phyloP scores from a whole-genome alignment of 2,797 vertebrate genomes.

The Coranthus polyacanthus region DNA sequence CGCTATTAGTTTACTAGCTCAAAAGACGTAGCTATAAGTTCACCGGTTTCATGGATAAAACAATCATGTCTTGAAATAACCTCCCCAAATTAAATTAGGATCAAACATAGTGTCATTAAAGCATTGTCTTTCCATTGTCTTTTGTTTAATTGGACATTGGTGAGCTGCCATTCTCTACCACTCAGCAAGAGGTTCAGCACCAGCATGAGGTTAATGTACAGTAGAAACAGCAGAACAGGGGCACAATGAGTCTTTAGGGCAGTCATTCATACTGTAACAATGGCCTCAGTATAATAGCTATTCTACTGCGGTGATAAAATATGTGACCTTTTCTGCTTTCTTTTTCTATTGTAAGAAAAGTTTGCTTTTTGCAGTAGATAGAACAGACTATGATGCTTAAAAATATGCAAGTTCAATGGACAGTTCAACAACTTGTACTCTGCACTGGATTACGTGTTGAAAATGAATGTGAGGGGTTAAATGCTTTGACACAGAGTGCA shows the following conservation, averaged over 20 bases:
- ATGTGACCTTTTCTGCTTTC: slow-evolving; percentile 55
- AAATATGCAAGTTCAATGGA: slow-evolving; percentile 28
- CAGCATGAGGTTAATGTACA: slow-evolving; percentile 29
- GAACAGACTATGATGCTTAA: slow-evolving; percentile 16
- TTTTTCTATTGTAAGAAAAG: slow-evolving; percentile 39
- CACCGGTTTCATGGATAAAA: not conserved
- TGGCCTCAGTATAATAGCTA: slow-evolving; percentile 30
- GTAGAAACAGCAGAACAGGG: slow-evolving; percentile 34
- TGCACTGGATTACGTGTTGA: slow-evolving; percentile 42
- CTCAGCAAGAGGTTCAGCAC: not conserved
- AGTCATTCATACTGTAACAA: slow-evolving; percentile 42
- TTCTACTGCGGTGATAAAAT: slow-evolving; percentile 24
- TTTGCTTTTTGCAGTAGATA: slow-evolving; percentile 7
- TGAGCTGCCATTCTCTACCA: not conserved
- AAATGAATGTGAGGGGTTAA: slow-evolving; percentile 60
- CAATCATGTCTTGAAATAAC: not conserved
- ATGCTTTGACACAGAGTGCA: slow-evolving; percentile 42
- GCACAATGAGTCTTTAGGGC: slow-evolving; percentile 12
- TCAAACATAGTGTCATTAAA: not conserved
- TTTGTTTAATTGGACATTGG: slow-evolving; percentile 9
- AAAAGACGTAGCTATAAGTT: not conserved
- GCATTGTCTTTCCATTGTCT: not conserved
- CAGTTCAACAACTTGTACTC: slow-evolving; percentile 27
- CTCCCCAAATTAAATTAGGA: not conserved
- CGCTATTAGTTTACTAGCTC: not conserved